Evolutionary conservation across 2,113 vertebrate genomes (phyloP).

Genomic region (Prionailurus viverrinus): DNA sequence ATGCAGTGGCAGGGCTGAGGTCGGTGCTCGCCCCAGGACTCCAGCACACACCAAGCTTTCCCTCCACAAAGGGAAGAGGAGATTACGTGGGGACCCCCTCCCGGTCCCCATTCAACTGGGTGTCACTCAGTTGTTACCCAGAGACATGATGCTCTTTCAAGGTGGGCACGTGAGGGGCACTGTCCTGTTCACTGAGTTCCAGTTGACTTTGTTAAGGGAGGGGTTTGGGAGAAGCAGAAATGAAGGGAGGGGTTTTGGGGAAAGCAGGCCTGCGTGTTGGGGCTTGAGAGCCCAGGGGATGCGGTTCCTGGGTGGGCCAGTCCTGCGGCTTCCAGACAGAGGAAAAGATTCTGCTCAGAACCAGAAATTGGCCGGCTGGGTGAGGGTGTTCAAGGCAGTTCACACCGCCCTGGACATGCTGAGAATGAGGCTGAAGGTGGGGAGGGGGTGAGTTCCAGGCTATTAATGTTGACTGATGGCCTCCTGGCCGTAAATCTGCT

Average conservation of each 20-base stretch:
- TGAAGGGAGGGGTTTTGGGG: neutral
- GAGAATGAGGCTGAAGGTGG: neutral
- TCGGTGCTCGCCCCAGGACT: neutral
- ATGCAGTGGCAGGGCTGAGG: neutral
- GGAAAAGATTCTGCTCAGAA: conserved; percentile 33
- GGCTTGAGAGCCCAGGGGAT: neutral
- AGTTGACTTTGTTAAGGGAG: neutral
- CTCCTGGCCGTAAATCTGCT: neutral
- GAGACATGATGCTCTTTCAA: neutral
- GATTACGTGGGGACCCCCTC: neutral
- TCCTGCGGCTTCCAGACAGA: conserved; percentile 1
- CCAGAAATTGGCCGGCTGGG: neutral
- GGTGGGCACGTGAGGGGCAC: neutral
- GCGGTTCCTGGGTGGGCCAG: fast-evolving
- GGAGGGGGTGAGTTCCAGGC: neutral
- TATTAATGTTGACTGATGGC: neutral
- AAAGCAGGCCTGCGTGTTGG: neutral
- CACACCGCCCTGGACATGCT: neutral
- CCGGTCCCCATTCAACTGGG: neutral
- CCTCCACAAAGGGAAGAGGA: neutral
- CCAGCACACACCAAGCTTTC: neutral
- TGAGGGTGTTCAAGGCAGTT: neutral
- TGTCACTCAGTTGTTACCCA: fast-evolving
- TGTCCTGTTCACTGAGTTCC: neutral
- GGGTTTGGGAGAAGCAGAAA: neutral